Conservation (phyloP, 2,888 invertebrate species). For the Chrysopilus asiliformis region DNA sequence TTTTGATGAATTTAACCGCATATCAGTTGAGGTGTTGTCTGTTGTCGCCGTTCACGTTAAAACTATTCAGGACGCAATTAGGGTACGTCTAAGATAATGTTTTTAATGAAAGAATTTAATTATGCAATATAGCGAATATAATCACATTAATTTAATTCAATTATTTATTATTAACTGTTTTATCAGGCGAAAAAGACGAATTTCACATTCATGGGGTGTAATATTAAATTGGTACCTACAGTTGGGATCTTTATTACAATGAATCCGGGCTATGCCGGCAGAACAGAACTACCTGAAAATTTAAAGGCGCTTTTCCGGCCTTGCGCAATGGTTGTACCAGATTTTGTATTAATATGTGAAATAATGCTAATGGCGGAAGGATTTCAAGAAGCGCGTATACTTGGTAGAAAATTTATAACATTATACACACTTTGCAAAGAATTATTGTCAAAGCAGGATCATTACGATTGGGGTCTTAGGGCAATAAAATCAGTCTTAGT, state of each 20-base stretch:
- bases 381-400: constrained; percentile 78
- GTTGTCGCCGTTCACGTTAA: constrained; percentile 94
- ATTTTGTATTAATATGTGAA: constrained; percentile 92
- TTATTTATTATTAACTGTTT: constrained; percentile 6
- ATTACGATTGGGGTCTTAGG: constrained; percentile 96
- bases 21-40: constrained; percentile 91
- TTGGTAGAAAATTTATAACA: constrained; percentile 92
- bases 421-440: constrained; percentile 84
- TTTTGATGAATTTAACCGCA: constrained; percentile 95
- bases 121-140: no score
- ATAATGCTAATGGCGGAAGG: constrained; percentile 97
- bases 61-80: constrained; percentile 76
- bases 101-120: neutral
- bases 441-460: constrained; percentile 86
- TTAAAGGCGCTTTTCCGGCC: constrained; percentile 50
- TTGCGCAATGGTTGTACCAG: constrained; percentile 96
- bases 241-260: constrained; percentile 93
- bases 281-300: constrained; percentile 78
- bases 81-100: constrained; percentile 38
- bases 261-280: constrained; percentile 94
- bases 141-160: constrained; percentile 7
- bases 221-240: constrained; percentile 59
- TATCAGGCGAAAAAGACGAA: constrained; percentile 49
- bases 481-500: constrained; percentile 94
- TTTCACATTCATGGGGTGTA: constrained; percentile 79